A percentile compares a stretch with the other conserved stretches of the same genome.
Evolutionary conservation across 2,797 vertebrate species (phyloP).

Genomic region (Ciconia nigra): DNA sequence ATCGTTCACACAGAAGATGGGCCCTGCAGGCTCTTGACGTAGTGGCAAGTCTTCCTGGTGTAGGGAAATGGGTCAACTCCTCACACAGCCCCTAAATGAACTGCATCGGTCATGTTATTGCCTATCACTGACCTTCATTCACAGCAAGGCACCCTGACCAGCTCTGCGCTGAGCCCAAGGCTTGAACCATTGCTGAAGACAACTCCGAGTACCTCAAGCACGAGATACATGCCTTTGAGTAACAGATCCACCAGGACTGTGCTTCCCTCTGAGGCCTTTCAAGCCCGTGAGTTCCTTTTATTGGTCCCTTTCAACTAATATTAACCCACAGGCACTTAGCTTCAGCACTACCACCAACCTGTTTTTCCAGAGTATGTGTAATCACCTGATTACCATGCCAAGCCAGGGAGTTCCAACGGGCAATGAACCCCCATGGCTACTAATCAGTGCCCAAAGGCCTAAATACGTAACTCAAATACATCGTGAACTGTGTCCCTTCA

Average conservation of each 20-base stretch:
- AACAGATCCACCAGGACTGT: not conserved
- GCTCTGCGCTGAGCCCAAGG: not conserved
- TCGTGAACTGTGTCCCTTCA: not conserved
- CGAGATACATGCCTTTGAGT: rapidly evolving
- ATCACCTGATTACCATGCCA: not conserved
- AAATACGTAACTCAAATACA: not conserved
- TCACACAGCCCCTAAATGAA: not conserved
- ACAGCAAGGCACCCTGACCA: not conserved
- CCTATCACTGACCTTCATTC: not conserved
- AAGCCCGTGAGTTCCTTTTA: not conserved
- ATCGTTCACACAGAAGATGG: not conserved
- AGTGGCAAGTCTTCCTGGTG: not conserved
- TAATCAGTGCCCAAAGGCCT: not conserved
- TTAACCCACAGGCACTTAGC: not conserved
- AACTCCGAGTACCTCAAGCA: not conserved
- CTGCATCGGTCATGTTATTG: not conserved
- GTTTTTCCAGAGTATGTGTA: not conserved
- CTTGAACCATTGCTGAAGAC: not conserved
- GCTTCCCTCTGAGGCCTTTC: not conserved
- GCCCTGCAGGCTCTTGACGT: not conserved
- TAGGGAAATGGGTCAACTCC: not conserved
- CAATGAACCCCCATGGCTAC: not conserved
- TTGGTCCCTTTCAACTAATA: not conserved
- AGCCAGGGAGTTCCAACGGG: not conserved
- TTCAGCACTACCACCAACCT: not conserved